Conservation (phyloP, 2,113 vertebrate genomes). For the Vulpes ferrilata region DNA sequence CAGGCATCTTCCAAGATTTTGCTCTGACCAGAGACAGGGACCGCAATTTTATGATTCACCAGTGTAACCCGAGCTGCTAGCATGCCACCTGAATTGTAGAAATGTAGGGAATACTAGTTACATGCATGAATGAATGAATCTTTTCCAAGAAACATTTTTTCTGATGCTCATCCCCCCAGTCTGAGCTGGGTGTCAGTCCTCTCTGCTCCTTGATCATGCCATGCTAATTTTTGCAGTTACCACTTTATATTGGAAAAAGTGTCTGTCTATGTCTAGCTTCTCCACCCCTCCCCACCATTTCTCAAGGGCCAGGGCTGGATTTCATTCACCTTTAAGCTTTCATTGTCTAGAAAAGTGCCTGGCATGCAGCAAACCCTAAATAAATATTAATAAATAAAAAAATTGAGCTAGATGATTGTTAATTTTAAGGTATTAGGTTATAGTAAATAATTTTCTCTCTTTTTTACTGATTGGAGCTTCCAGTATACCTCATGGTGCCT, state of each 20-base stretch:
- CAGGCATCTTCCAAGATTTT: constrained; percentile 41
- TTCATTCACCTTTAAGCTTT: not conserved
- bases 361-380: not conserved
- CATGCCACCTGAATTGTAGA: not conserved
- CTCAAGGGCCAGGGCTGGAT: not conserved
- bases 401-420: not conserved
- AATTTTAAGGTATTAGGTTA: not conserved
- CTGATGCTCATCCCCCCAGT: not conserved
- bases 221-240: not conserved
- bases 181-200: not conserved
- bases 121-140: not conserved
- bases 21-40: not conserved
- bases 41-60: not conserved
- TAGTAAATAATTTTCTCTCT: not conserved
- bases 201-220: not conserved
- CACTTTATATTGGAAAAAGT: not conserved
- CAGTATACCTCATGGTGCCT: not conserved
- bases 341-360: not conserved
- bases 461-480: not conserved
- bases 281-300: not conserved
- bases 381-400: not conserved
- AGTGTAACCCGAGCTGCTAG: not conserved
- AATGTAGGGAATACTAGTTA: not conserved
- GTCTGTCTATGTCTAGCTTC: not conserved
- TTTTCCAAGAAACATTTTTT: not conserved